Evolutionary conservation across 1,140 invertebrate species (phyloP).

Genomic region (Pogonus chalceus): DNA sequence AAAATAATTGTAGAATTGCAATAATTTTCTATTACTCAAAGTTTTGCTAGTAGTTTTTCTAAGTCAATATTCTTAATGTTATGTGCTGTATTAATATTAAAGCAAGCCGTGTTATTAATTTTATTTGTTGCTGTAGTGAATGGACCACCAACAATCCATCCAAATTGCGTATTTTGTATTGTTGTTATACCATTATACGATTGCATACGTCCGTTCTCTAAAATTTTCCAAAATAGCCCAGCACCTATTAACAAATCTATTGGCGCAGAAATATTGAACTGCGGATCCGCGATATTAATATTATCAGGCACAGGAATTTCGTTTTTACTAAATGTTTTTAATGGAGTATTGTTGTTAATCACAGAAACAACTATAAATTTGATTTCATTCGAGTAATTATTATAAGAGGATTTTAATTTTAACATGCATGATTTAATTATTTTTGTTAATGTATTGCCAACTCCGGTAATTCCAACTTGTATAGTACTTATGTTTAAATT

Average conservation of each 20-base stretch:
- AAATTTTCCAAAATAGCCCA: conserved; percentile 15
- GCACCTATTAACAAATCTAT: conserved; percentile 16
- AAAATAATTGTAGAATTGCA: conserved; percentile 5
- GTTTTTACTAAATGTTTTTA: conserved; percentile 7
- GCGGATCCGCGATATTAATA: conserved; percentile 13
- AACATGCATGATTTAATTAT: too few species aligned
- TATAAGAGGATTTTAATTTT: too few species aligned
- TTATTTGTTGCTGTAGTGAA: too few species aligned
- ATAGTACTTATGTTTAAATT: too few species aligned
- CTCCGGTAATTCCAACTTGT: too few species aligned
- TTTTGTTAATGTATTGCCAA: too few species aligned
- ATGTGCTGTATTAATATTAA: too few species aligned
- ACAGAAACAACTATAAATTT: too few species aligned
- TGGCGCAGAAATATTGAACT: conserved; percentile 9
- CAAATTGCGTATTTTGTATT: conserved; percentile 12
- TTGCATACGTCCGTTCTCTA: conserved; percentile 16
- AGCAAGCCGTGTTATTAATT: too few species aligned
- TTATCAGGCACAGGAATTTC: conserved; percentile 13
- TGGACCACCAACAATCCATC: conserved; percentile 16
- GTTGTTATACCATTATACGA: conserved; percentile 8
- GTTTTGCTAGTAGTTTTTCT: conserved; percentile 15
- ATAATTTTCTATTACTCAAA: conserved; percentile 23
- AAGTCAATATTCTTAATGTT: too few species aligned
- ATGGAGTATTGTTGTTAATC: too few species aligned
- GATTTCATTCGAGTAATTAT: too few species aligned